Evolutionary conservation across 2,797 vertebrate genomes (phyloP), one percentile per base, ranked within the genome.

Genomic region (Sebastes minor): DNA sequence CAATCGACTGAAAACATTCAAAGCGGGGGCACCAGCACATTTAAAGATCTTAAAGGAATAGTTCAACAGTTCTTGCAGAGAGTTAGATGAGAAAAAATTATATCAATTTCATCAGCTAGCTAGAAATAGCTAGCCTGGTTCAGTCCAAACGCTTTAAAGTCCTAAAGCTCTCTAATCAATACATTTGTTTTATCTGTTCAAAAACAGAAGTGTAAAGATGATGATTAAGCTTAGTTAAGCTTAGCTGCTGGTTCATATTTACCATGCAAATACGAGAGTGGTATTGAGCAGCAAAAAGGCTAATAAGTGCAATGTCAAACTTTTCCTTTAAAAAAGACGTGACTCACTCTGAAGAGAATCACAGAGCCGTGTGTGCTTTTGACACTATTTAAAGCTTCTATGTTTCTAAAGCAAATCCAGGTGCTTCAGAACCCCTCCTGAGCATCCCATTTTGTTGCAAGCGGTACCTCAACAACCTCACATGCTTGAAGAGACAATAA

Each of bases 361-460:
- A 7, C 32, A 1, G 32, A 35, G 20, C 33, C n/a, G 16, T 61
- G 30, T 52, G 46, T n/a, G 4, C 23, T 74, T 83, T 69, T 67
- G 30, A 42, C 27, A 55, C 52, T 2, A 28, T 20, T 59, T 23
- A 32, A 13, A 2, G 33, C 1, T 72, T 67, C 35, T 27, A 66
- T 66, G 49, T 57, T 84, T 35, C 28, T 23, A 30, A 1, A 27
- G 11, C 16, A 64, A 4, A 78, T 52, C 20, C 5, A 49, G 42
- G 8, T 33, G 30, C 27, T 80, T 80, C 14, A 81, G 55, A 86
- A 25, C 35, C 70, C 7, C 6, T 16, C 2, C 2, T 56, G 22
- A 78, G 70, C n/a, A 9, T 27, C 27, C 14, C 56, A 53, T 81
- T 92, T 79, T 81, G 70, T 81, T 35, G 18, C 35, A 64, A 56